Evolutionary conservation across 2,888 invertebrate genomes (phyloP).

Genomic region (Stegophylla sp.): DNA sequence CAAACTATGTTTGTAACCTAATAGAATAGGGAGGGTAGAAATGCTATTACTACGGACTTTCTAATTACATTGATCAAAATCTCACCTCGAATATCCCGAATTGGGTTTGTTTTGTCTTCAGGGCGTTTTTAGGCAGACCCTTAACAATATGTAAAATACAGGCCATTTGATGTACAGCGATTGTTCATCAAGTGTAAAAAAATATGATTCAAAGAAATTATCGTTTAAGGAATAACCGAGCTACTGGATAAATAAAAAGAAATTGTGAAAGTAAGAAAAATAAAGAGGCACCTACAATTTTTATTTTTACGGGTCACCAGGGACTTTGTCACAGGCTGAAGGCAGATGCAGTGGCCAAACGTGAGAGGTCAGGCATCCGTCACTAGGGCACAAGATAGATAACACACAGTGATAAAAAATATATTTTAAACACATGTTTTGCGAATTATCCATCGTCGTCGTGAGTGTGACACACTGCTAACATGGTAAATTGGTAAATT

Average conservation of each 20-base stretch:
- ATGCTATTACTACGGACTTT: background rate
- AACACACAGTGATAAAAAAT: background rate
- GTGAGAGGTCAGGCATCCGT: conserved; percentile 34
- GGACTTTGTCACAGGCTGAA: background rate
- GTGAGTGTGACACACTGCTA: no score
- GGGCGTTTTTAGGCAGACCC: conserved; percentile 15
- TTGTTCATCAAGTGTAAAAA: background rate
- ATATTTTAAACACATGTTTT: conserved; percentile 37
- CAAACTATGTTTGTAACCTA: background rate
- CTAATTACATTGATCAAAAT: background rate
- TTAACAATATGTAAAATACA: conserved; percentile 40
- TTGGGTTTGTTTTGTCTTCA: background rate
- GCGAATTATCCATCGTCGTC: background rate
- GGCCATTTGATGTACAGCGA: conserved; percentile 19
- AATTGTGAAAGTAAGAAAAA: no score
- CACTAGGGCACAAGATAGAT: conserved; percentile 31
- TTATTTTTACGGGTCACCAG: conserved; percentile 2
- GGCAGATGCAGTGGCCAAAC: background rate
- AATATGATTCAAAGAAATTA: background rate
- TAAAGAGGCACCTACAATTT: no score
- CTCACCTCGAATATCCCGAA: conserved; percentile 22
- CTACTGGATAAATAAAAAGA: no score
- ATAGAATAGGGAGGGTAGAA: background rate
- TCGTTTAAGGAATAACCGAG: no score
- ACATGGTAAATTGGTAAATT: no score